Evolutionary conservation across 2,797 vertebrate genomes (phyloP).

Genomic region (Cottoperca gobio): DNA sequence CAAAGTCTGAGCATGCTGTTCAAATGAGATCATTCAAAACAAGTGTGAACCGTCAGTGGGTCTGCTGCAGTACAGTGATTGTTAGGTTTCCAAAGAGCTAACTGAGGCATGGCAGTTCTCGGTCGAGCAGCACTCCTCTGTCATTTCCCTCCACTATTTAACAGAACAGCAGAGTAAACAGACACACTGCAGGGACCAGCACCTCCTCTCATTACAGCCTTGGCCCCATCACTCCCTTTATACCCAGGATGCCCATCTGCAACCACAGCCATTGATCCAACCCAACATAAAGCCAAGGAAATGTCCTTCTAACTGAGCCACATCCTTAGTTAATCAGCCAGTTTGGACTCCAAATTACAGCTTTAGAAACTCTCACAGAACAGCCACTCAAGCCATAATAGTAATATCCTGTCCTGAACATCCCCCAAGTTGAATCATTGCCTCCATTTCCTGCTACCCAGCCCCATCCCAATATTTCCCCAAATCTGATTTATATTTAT

Average conservation of each 20-base stretch:
- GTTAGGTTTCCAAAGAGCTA: conserved; percentile 43
- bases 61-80: conserved; percentile 49
- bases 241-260: conserved; percentile 23
- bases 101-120: conserved; percentile 59
- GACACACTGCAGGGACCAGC: conserved; percentile 42
- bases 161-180: conserved; percentile 58
- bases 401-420: conserved; percentile 1
- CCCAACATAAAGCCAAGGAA: conserved; percentile 17
- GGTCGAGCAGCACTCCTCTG: conserved; percentile 46
- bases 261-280: conserved; percentile 24
- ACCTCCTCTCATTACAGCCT: conserved; percentile 30
- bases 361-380: conserved; percentile 18
- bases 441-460: conserved; percentile 5
- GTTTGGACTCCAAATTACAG: conserved; percentile 1
- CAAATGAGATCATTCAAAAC: conserved; percentile 33
- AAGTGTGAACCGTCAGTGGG: conserved; percentile 16
- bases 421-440: not conserved
- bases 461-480: not conserved
- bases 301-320: conserved; percentile 22
- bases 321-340: conserved; percentile 9
- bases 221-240: not conserved
- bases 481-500: conserved; percentile 3
- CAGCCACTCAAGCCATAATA: conserved; percentile 19
- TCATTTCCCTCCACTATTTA: conserved; percentile 52
- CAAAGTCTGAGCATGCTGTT: conserved; percentile 15